Evolutionary conservation across 2,113 vertebrate genomes (phyloP).

Genomic region (Chionis minor): DNA sequence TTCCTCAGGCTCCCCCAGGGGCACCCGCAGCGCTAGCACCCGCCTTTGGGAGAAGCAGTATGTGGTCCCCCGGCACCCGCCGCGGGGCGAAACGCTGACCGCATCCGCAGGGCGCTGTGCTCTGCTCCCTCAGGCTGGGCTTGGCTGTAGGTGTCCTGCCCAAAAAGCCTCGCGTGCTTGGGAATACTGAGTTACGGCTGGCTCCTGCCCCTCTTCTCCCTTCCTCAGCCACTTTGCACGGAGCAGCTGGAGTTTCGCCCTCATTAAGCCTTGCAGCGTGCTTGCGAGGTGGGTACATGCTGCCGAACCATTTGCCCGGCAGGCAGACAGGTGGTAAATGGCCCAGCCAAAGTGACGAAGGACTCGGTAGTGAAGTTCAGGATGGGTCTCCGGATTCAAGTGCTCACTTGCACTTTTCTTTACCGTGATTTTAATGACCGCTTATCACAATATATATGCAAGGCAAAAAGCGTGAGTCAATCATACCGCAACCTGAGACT

Average conservation of each 20-base stretch:
- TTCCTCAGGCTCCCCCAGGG: background rate
- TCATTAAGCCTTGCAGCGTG: fast-evolving
- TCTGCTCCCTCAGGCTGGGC: background rate
- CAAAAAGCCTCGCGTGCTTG: background rate
- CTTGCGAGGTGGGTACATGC: background rate
- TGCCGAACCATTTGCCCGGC: background rate
- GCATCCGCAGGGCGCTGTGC: fast-evolving
- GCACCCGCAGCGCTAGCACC: background rate
- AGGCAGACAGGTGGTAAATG: background rate
- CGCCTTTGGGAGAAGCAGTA: background rate
- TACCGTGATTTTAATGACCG: background rate
- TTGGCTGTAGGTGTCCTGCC: background rate
- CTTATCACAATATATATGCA: background rate
- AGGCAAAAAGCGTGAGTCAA: background rate
- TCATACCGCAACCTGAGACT: background rate
- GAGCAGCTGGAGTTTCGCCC: background rate
- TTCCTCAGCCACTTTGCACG: background rate
- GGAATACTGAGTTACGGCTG: background rate
- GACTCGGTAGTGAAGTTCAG: background rate
- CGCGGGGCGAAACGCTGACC: background rate
- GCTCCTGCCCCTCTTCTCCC: background rate
- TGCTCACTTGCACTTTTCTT: background rate
- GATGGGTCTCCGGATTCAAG: background rate
- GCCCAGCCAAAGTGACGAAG: background rate
- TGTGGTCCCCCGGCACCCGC: background rate